A percentile compares a stretch with the other conserved stretches of the same genome.
phyloP scores from a whole-genome alignment of 1,140 invertebrate species.

The Orussus abietinus region DNA sequence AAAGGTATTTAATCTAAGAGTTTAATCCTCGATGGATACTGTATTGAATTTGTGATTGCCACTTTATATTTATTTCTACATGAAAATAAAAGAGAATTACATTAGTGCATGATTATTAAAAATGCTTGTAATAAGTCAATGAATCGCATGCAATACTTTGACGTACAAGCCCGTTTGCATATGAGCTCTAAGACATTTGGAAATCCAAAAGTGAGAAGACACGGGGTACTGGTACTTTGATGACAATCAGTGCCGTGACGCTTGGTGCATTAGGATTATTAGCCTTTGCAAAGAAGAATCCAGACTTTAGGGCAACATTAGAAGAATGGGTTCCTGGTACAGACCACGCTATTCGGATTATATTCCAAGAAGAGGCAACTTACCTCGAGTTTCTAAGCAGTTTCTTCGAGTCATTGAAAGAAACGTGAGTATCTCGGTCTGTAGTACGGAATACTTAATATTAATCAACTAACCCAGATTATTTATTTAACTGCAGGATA shows the following conservation, averaged over 20 bases:
- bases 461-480: no score
- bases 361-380: constrained; percentile 64
- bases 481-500: no score
- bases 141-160: no score
- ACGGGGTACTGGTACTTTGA: constrained; percentile 33
- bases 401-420: constrained; percentile 35
- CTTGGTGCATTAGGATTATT: constrained; percentile 52
- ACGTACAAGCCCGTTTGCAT: no score
- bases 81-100: no score
- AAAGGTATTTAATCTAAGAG: constrained; percentile 32
- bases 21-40: no score
- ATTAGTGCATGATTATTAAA: no score
- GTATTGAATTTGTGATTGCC: no score
- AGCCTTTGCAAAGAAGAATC: constrained; percentile 65
- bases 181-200: no score
- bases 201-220: constrained; percentile 33
- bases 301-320: constrained; percentile 62
- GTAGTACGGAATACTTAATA: no score
- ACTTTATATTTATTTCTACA: not conserved
- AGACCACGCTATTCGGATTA: constrained; percentile 62
- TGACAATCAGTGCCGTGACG: constrained; percentile 57
- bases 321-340: constrained; percentile 65
- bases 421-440: constrained; percentile 38
- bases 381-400: constrained; percentile 44
- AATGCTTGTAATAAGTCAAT: no score